Base-by-base conservation (phyloP, 2,113 vertebrate species). In the Polypterus bichir region DNA sequence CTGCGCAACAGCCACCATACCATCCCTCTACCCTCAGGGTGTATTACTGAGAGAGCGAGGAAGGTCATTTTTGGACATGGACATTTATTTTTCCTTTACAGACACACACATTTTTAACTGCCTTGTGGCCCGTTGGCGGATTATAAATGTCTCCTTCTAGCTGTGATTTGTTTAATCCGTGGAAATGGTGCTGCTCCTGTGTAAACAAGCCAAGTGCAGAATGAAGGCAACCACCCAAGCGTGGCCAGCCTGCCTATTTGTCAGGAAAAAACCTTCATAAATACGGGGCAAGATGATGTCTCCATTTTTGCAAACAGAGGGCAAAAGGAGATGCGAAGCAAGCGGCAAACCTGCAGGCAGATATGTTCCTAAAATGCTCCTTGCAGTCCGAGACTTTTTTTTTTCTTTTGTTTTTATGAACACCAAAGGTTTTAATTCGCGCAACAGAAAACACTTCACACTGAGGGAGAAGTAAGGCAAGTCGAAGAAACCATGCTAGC, bases 101-200 rank as follows among this genome's bases (percentile, higher is more conserved):
- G 77, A 70, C 77, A 70, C 67, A 62, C 72, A 70, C 80, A 81
- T 83, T 87, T 87, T 81, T 85, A 86, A 88, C 83, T 89, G 89
- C 90, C 86, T 89, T 81, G 86, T 89, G 89, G 86, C 82, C 86
- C 86, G 83, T 93, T 93, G 87, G 86, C 76, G 82, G 87, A 83
- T 91, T 93, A 94, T 91, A 90, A 90, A 94, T 92, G 91, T 91
- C 85, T 92, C 85, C 89, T 89, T 85, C 83, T 84, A 83, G 80
- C 83, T 78, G 89, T 90, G 92, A 97, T 97, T 94, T 93, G 92
- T 96, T 92, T 96, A 95, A 97, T 94, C 90, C 86, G 89, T 90
- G 92, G 88, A 93, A 97, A 92, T 91, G 87, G 86, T 92, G 85
- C 87, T 85, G 88, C 84, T 83, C 83, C 88, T 92, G 91, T 97